Conservation (phyloP, 2,113 vertebrate species). For the Piaya cayana region DNA sequence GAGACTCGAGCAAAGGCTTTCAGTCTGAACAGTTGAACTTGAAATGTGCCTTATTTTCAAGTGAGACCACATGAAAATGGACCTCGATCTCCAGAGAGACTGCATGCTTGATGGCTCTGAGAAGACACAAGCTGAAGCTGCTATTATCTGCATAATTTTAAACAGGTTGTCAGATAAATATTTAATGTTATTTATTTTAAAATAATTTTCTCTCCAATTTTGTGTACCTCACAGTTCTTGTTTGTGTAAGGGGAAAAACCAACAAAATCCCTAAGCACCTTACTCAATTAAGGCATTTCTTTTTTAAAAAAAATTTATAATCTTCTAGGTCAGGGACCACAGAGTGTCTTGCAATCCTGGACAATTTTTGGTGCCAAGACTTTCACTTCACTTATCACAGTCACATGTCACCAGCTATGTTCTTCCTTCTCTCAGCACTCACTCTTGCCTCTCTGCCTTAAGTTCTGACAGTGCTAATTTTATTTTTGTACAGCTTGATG, state of each 20-base stretch:
- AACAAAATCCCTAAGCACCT: background rate
- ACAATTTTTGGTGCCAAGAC: background rate
- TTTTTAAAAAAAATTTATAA: background rate
- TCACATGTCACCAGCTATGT: background rate
- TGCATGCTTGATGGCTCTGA: background rate
- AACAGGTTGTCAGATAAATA: background rate
- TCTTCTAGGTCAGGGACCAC: background rate
- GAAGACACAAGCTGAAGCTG: background rate
- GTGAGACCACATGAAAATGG: background rate
- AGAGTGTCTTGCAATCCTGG: background rate
- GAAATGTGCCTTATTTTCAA: conserved; percentile 32
- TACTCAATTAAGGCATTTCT: background rate
- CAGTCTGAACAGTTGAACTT: background rate
- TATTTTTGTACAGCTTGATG: background rate
- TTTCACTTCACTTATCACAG: background rate
- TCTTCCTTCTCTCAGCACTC: background rate
- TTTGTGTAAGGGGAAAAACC: rapidly evolving
- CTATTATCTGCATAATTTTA: background rate
- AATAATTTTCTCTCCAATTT: background rate
- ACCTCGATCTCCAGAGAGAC: background rate
- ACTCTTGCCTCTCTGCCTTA: background rate
- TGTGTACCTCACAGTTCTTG: background rate
- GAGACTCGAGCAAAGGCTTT: background rate
- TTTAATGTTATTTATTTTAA: background rate
- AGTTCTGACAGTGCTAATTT: background rate